Base-by-base conservation (phyloP, 37 sponge, comb jelly and placozoan species). In the Aplysina aerophoba region DNA sequence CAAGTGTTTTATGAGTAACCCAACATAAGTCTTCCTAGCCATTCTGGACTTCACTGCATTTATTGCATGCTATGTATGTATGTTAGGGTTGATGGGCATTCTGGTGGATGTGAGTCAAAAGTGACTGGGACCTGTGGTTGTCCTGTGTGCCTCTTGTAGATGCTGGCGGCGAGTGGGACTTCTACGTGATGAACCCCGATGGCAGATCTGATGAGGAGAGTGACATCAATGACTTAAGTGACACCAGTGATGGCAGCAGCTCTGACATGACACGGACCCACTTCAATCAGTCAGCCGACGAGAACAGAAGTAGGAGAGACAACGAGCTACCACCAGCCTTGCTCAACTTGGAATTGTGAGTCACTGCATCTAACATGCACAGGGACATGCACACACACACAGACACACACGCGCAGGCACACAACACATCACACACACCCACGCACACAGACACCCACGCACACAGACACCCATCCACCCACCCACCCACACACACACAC, bases 221-320 rank as follows among this genome's bases (percentile, higher is more conserved):
- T n/a, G 31, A 31, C 71, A 33, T 3, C 15, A 35, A n/a, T 31
- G 71, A 69, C 33, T 34, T 31, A 1, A 34, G 28, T 69, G 71
- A 69, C 15, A 35, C 13, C 34, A 69, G 33, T 69, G 63, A 3
- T 62, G 71, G 30, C 71, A 34, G 35, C 27, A 35, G 34, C 31
- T 30, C 27, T 17, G 71, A 69, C 71, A 17, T 69, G 31, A 69
- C 71, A 34, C 71, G 34, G 71, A 69, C 71, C 19, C 71, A 69
- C 34, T 17, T 31, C 71, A 69, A 3, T 17, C 50, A 44, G 50
- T 44, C 50, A 8, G 50, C 50, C 8, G 50, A 44, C 6, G 50
- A 8, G 50, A 44, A 3, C 50, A 44, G 50, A 8, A 44, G 50
- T 8, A 44, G 50, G 50, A 44, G 50, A 8, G 50, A 44, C 6